A percentile compares a stretch with the other conserved stretches of the same genome.
Evolutionary conservation across 2,113 vertebrate genomes (phyloP).

Genomic region (Ariopsis seemanni): DNA sequence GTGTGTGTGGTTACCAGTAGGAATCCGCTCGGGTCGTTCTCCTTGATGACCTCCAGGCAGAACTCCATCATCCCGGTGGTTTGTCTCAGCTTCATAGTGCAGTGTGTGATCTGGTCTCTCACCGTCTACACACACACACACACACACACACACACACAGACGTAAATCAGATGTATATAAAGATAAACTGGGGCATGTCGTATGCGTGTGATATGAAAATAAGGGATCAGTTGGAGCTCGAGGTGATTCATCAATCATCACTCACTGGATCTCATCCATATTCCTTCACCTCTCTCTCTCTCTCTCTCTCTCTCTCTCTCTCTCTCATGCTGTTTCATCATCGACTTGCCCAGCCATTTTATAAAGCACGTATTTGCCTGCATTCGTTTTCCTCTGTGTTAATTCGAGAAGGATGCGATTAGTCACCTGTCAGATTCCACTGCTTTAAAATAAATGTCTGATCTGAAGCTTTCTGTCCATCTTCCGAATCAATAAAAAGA

Average conservation of each 20-base stretch:
- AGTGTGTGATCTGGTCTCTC: constrained; percentile 98
- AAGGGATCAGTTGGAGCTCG: neutral
- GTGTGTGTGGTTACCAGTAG: constrained; percentile 79
- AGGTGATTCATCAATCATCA: neutral
- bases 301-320: neutral
- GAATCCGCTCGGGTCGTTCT: constrained; percentile 95
- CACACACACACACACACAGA: neutral
- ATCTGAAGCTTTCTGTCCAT: neutral
- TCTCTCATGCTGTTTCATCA: constrained; percentile 17
- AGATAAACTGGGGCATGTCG: neutral
- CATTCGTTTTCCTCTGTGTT: constrained; percentile 47
- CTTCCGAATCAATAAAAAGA: neutral
- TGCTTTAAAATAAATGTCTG: constrained; percentile 10
- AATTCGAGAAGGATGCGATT: constrained; percentile 58
- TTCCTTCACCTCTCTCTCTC: neutral
- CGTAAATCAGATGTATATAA: neutral
- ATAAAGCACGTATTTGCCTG: constrained; percentile 45
- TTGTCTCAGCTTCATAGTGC: constrained; percentile 96
- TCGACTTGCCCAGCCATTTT: constrained; percentile 8
- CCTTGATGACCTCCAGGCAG: constrained; percentile 94
- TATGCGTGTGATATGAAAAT: neutral
- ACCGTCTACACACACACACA: constrained; percentile 79
- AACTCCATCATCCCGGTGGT: constrained; percentile 98
- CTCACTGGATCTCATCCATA: constrained; percentile 1
- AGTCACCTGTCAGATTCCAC: constrained; percentile 58